A percentile compares a stretch with the other conserved stretches of the same genome.
phyloP scores from a whole-genome alignment of 2,888 invertebrate genomes.

The Ypsolopha sequella region DNA sequence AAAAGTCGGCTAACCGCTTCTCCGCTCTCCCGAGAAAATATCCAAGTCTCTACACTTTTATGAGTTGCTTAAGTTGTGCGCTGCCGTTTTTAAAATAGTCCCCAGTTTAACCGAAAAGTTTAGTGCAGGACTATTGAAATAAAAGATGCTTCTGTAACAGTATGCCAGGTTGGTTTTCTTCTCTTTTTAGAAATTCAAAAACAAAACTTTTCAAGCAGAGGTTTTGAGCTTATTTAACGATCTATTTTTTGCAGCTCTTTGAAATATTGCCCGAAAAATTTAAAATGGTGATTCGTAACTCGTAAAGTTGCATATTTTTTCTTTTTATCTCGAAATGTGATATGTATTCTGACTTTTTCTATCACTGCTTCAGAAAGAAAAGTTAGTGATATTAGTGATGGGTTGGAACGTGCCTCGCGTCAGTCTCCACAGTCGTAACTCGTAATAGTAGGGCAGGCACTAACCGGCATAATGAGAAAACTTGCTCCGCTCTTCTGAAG shows the following conservation, averaged over 20 bases:
- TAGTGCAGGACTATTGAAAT: conserved; percentile 30
- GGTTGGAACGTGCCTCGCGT: conserved; percentile 1
- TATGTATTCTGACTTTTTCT: too few relatives aligned
- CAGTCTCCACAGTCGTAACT: conserved; percentile 35
- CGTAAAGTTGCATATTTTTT: too few relatives aligned
- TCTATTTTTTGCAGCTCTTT: too few relatives aligned
- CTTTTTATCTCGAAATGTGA: too few relatives aligned
- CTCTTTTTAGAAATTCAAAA: too few relatives aligned
- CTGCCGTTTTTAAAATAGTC: conserved; percentile 38
- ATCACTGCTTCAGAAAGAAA: too few relatives aligned
- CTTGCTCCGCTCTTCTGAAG: conserved; percentile 35
- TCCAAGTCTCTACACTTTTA: conserved; percentile 45
- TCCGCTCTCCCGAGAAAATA: conserved; percentile 37
- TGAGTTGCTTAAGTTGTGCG: conserved; percentile 44
- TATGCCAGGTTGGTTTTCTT: not conserved
- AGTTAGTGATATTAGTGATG: too few relatives aligned
- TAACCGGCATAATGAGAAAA: conserved; percentile 63
- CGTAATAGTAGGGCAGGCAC: conserved; percentile 37
- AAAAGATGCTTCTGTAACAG: conserved; percentile 18
- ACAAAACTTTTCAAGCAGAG: too few relatives aligned
- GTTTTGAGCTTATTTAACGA: too few relatives aligned
- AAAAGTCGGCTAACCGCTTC: conserved; percentile 59
- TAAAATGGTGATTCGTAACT: too few relatives aligned
- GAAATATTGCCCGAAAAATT: too few relatives aligned
- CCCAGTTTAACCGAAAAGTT: conserved; percentile 27